Base-by-base conservation (phyloP, 2,888 invertebrate genomes). In the Rhamnusium bicolor region DNA sequence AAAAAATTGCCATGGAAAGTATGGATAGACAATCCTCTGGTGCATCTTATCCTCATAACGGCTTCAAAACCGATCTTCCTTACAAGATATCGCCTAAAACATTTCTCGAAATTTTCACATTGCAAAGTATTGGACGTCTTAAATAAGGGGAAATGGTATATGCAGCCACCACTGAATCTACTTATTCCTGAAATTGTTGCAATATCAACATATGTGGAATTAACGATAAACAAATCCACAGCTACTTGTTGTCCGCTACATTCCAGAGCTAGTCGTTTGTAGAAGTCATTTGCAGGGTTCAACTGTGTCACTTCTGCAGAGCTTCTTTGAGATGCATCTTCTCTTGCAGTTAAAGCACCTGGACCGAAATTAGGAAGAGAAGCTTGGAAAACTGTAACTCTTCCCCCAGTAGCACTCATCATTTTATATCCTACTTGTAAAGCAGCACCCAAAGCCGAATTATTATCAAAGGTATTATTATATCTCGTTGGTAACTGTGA, bases 1-100 rank as follows among this genome's bases (percentile, higher is more conserved):
- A 99, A 99, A 92, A 98, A 98, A 89, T 99, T 99, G 49, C 99
- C 99, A 89, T 99, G 98, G 93, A 99, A 99, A 85, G 98, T 97
- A 89, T 99, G 98, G 83, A 99, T 96, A 24, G 96, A 92, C 71
- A 99, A 90, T 14, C 99, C 98, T 85, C 95, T 92, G 1, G 98
- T 97, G 86, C 98, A 98, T 5, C 99, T 91, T 79, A 99, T 94
- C 82, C 99, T 91, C 97, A 99, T 97, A 19, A 99, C 99, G 4
- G 99, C 97, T 87, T 99, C 99, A 87, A 99, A 98, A 58, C 99
- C 99, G 78, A 99, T 97, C 90, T 99, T 99, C 79, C 99, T 91
- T 0, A 96, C 95, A 69, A 99, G 90, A 89, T 99, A 99, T 12
- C 99, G 90, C 49, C 93, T 91, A 27, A 99, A 89, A 87, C 93